phyloP scores from a whole-genome alignment of 2,888 invertebrate species.

The Monoplex corrugatus region DNA sequence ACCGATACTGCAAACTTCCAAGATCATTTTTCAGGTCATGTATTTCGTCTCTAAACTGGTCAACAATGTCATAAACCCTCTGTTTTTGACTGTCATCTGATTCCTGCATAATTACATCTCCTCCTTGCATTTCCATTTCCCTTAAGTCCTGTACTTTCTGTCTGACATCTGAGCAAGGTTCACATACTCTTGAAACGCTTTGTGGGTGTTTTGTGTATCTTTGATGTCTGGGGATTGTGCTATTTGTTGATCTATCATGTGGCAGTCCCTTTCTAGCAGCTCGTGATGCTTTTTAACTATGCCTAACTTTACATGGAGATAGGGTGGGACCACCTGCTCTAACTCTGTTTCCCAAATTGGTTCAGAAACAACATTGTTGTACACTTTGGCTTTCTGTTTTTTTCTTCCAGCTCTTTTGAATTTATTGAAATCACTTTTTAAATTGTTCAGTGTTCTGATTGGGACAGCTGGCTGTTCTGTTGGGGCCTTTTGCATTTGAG shows the following conservation, averaged over 20 bases:
- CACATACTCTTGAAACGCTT: background rate
- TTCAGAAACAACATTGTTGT: background rate
- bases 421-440: background rate
- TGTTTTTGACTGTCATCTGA: too few species aligned
- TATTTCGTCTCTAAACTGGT: too few species aligned
- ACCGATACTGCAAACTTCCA: background rate
- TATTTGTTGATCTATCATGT: background rate
- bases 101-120: too few species aligned
- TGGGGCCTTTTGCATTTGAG: background rate
- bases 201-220: too few species aligned
- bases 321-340: background rate
- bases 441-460: background rate
- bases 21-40: background rate
- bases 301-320: slow-evolving; percentile 23
- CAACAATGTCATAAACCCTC: too few species aligned
- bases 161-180: background rate
- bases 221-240: background rate
- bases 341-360: background rate
- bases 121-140: too few species aligned
- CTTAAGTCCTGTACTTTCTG: too few species aligned
- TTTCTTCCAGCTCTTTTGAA: background rate
- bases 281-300: slow-evolving; percentile 33
- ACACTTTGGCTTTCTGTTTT: too few species aligned
- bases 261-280: background rate
- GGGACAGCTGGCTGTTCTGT: background rate